A percentile compares a stretch with the other conserved stretches of the same genome.
Evolutionary conservation across 1,140 invertebrate genomes (phyloP).

Genomic region (Polyergus mexicanus): DNA sequence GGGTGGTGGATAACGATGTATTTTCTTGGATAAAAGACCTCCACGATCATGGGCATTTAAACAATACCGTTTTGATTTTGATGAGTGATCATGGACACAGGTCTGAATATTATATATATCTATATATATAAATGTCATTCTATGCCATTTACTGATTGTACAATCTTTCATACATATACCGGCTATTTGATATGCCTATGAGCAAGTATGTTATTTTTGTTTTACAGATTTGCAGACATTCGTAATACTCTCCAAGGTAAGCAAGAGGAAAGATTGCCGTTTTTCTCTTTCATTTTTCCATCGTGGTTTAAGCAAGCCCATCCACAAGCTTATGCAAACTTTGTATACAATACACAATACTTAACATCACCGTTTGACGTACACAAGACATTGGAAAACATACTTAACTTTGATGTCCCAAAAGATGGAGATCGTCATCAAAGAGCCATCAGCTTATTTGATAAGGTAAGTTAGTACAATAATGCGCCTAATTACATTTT

Average conservation of each 20-base stretch:
- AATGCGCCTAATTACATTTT: too few relatives aligned
- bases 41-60: slow-evolving; percentile 88
- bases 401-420: slow-evolving; percentile 87
- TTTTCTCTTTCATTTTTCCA: slow-evolving; percentile 93
- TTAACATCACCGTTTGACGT: slow-evolving; percentile 95
- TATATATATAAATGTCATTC: not conserved
- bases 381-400: slow-evolving; percentile 90
- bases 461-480: slow-evolving; percentile 86
- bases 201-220: slow-evolving; percentile 33
- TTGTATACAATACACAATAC: slow-evolving; percentile 90
- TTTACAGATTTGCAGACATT: slow-evolving; percentile 91
- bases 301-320: slow-evolving; percentile 89
- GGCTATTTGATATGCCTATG: not conserved
- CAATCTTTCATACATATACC: too few relatives aligned
- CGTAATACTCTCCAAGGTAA: slow-evolving; percentile 95
- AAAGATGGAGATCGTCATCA: slow-evolving; percentile 86
- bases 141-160: not conserved
- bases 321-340: slow-evolving; percentile 89
- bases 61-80: slow-evolving; percentile 93
- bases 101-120: slow-evolving; percentile 80
- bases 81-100: slow-evolving; percentile 96
- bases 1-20: slow-evolving; percentile 91
- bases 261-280: slow-evolving; percentile 95
- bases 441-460: slow-evolving; percentile 91
- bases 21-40: slow-evolving; percentile 89